These are phyloP conservation scores for Drosophila engyochracea DNA, from an alignment of 2,888 invertebrate genomes.

Conservation along the genomic window DNA sequence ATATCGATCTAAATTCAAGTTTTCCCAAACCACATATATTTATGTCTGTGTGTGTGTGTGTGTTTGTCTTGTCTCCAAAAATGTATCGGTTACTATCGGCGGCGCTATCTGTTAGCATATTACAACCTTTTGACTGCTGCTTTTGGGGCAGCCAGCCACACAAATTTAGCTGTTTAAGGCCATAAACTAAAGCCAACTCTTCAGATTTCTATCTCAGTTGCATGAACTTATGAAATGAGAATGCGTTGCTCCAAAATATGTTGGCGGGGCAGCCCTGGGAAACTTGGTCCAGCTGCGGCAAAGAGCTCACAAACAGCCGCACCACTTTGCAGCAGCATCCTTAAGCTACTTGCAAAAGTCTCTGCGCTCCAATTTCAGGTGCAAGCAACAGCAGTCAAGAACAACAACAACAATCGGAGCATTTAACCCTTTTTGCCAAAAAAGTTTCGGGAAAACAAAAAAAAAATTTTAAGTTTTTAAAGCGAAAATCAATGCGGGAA, in stretches of 20 bases:
- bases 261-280: conserved; percentile 33
- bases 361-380: conserved; percentile 57
- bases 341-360: conserved; percentile 57
- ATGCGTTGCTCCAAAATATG: conserved; percentile 45
- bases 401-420: conserved; percentile 40
- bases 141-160: conserved; percentile 30
- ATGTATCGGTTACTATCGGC: conserved; percentile 62
- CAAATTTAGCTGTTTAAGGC: conserved; percentile 52
- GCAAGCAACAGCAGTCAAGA: conserved; percentile 35
- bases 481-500: conserved; percentile 73
- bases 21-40: conserved; percentile 1
- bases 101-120: conserved; percentile 50
- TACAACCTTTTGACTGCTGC: conserved; percentile 53
- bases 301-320: conserved; percentile 9
- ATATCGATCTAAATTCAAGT: conserved; percentile 26
- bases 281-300: conserved; percentile 58
- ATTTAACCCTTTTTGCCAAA: conserved; percentile 74
- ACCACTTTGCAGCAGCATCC: conserved; percentile 50
- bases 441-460: conserved; percentile 39
- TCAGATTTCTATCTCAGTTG: conserved; percentile 45
- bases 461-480: conserved; percentile 46
- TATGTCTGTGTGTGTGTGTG: conserved; percentile 41
- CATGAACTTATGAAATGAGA: conserved; percentile 63
- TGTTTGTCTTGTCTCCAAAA: conserved; percentile 40
- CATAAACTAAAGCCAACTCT: conserved; percentile 46